Evolutionary conservation across 2,797 vertebrate species (phyloP).

Genomic region (Zenarchopterus dispar): DNA sequence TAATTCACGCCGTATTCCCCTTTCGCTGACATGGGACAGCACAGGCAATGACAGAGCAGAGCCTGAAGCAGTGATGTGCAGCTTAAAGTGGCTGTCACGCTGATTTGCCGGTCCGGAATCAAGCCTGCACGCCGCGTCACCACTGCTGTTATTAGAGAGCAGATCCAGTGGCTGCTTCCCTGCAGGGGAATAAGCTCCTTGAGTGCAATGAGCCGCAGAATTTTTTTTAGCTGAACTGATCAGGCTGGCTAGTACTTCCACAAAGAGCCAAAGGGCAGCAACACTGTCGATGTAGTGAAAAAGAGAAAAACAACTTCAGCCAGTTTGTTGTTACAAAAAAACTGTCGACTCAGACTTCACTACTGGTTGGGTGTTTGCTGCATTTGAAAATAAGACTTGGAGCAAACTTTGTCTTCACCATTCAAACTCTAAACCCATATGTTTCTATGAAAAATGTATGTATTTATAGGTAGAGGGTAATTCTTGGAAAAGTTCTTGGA

Average conservation of each 20-base stretch:
- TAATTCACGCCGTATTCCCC: conserved; percentile 46
- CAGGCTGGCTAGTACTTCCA: conserved; percentile 39
- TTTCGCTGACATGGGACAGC: conserved; percentile 44
- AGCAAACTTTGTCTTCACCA: too few species aligned
- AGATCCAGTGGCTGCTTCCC: conserved; percentile 50
- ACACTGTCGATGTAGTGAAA: conserved; percentile 28
- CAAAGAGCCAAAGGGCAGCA: conserved; percentile 35
- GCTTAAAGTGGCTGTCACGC: conserved; percentile 76
- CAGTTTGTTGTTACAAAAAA: neutral
- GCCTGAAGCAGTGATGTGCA: conserved; percentile 50
- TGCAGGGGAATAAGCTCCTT: conserved; percentile 50
- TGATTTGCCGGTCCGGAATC: conserved; percentile 71
- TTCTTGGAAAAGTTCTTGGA: too few species aligned
- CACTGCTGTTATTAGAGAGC: conserved; percentile 62
- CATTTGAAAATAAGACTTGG: too few species aligned
- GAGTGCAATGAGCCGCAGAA: conserved; percentile 53
- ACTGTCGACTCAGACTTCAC: neutral
- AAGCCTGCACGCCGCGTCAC: conserved; percentile 60
- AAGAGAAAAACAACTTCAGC: conserved; percentile 29
- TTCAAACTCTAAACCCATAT: too few species aligned
- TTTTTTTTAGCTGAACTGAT: conserved; percentile 53
- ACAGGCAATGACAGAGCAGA: conserved; percentile 29
- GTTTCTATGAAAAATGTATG: too few species aligned
- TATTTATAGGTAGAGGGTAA: too few species aligned
- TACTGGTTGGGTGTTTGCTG: too few species aligned